Evolutionary conservation across 2,888 invertebrate genomes (phyloP).

Genomic region (Scrobipalpa atriplicella): DNA sequence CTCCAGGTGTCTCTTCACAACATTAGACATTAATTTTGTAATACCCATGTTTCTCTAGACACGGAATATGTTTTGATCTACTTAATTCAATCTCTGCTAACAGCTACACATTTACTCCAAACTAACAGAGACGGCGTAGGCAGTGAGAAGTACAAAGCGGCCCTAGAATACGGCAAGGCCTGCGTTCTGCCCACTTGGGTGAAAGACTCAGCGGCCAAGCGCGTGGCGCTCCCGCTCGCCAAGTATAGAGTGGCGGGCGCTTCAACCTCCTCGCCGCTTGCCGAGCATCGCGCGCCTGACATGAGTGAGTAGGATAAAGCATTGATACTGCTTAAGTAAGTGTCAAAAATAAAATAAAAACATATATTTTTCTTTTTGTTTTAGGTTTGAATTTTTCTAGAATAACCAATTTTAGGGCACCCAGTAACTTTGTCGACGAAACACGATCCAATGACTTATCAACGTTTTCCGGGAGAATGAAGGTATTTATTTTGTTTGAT

Average conservation of each 20-base stretch:
- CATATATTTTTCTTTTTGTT: constrained; percentile 26
- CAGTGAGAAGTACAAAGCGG: constrained; percentile 89
- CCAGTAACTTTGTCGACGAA: constrained; percentile 71
- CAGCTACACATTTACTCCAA: not conserved
- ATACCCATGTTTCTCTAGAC: no score
- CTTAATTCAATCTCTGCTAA: not conserved
- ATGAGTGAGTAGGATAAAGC: constrained; percentile 75
- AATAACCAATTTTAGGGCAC: constrained; percentile 65
- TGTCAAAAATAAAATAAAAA: no score
- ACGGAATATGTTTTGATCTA: no score
- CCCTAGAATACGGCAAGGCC: constrained; percentile 76
- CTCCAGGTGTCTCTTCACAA: no score
- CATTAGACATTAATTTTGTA: no score
- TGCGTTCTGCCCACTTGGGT: constrained; percentile 92
- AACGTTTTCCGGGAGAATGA: constrained; percentile 57
- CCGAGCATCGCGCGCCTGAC: constrained; percentile 70
- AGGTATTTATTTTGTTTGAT: constrained; percentile 48
- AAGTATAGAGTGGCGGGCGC: constrained; percentile 83
- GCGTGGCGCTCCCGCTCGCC: constrained; percentile 85
- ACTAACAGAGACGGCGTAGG: constrained; percentile 80
- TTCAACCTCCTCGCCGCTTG: constrained; percentile 88
- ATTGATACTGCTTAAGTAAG: no score
- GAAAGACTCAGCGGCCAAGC: constrained; percentile 87
- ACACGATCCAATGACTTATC: constrained; percentile 61
- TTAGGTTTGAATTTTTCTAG: constrained; percentile 76